phyloP scores from a whole-genome alignment of 1,140 invertebrate species.

The Drosophila punjabiensis region DNA sequence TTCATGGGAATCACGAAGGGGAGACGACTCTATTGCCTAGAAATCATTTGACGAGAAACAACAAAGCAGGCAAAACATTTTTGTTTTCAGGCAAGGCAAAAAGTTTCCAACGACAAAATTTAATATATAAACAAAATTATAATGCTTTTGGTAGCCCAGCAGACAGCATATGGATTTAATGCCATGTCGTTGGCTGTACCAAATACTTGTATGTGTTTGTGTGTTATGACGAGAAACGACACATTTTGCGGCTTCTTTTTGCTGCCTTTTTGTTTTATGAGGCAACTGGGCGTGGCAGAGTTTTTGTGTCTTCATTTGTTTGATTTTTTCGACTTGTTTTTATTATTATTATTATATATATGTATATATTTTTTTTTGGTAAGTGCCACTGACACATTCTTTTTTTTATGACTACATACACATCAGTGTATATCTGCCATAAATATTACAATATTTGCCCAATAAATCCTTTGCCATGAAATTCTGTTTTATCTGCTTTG shows the following conservation, averaged over 20 bases:
- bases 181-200: conserved; percentile 42
- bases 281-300: conserved; percentile 38
- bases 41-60: conserved; percentile 3
- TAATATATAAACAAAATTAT: conserved; percentile 28
- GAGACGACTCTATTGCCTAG: neutral
- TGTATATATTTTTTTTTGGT: conserved; percentile 7
- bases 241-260: conserved; percentile 57
- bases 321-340: conserved; percentile 20
- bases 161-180: conserved; percentile 66
- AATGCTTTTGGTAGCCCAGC: conserved; percentile 10
- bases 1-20: conserved; percentile 12
- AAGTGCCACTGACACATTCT: conserved; percentile 27
- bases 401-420: conserved; percentile 47
- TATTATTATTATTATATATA: conserved; percentile 4
- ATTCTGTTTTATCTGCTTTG: conserved; percentile 12
- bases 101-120: conserved; percentile 34
- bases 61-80: conserved; percentile 12
- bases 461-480: conserved; percentile 49
- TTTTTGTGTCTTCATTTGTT: conserved; percentile 55
- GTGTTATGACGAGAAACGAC: conserved; percentile 38
- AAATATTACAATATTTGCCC: conserved; percentile 45
- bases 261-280: conserved; percentile 46
- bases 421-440: conserved; percentile 25
- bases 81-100: conserved; percentile 25
- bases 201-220: neutral